Evolutionary conservation across 2,888 invertebrate species (phyloP), one percentile per base, ranked within the genome.

Genomic region (Cephus pulcher): DNA sequence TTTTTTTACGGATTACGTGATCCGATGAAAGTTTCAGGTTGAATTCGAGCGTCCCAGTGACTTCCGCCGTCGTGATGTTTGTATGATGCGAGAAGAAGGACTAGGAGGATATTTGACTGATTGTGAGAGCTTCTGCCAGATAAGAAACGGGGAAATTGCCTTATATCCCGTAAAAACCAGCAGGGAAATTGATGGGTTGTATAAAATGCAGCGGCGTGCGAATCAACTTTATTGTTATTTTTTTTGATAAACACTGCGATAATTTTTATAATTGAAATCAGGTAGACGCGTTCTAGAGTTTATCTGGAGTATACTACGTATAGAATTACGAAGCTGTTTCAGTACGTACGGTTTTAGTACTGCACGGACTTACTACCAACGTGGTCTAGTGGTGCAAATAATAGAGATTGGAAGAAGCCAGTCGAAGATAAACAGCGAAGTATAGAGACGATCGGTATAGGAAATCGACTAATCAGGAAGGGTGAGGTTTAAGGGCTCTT

Each of bases 401-500:
- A 34, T 12, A 12, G 35, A 35, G 74, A 37, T 30, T 34, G 74
- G 12, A 74, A 74, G 37, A 35, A 9, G 23, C 56, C 56, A 23
- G 56, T 56, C 56, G 23, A 56, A 56, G 56, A 56, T 56, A 56
- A 56, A 56, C 56, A 23, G 56, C 9, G 23, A 56, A 56, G 56
- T 56, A 56, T 23, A 23, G 56, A 56, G 56, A 56, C 23, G 23
- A 56, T 23, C 23, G 56, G 56, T 23, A 56, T 56, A 56, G 75
- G 56, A 23, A 78, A 73, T 35, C 6, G 34, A 35, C 69, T 70
- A 40, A 33, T 30, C 70, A 70, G 33, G 32, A 73, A 35, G 34
- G 76, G 80, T 74, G 70, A 78, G 79, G 79, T 23, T 56, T 56
- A 23, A 56, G 56, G 56, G 23, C 56, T 56, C 56, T 56, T 23